Evolutionary conservation across 2,888 invertebrate genomes (phyloP), one percentile per base, ranked within the genome.

Genomic region (Zaprionus lineosus): DNA sequence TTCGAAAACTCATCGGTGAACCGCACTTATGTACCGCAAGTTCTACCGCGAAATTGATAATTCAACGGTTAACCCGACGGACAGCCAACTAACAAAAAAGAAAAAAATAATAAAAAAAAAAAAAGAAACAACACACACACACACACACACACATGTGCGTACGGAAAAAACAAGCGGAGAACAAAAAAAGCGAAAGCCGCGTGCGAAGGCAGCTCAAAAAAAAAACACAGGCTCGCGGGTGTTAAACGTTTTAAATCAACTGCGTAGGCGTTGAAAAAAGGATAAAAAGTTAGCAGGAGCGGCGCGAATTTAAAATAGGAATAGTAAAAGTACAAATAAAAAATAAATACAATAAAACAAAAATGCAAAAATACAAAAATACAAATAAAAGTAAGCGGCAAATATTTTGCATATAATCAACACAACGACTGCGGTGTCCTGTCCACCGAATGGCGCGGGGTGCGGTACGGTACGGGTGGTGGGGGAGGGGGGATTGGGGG

Each of bases 11-110:
- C 86, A 86, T 84, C 71, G 87, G 86, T 79, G 76, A 75, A 87
- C 87, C 87, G 86, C 87, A 88, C 83, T 87, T 87, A 87, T 88
- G 85, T 69, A 84, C 88, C 87, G 79, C 88, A 88, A 87, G 86
- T 87, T 87, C 73, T 75, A 87, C 88, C 88, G 78, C 88, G 84
- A 87, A 87, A 88, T 87, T 88, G 87, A 87, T 88, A 87, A 88
- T 88, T 88, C 86, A 87, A 85, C 86, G 87, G 88, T 87, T 86
- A 79, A 88, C 88, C 88, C 69, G 71, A 62, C 73, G 78, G 69
- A 52, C 62, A 68, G 66, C 66, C 61, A 69, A 79, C 76, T 68
- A 71, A 75, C 64, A 69, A 63, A 65, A 67, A 62, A 56, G 50
- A 59, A 48, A 57, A 56, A 51, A 48, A 52, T 15, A 34, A 50